Percentiles rank a stretch among this genome's conserved stretches.
Conservation (phyloP, 2,113 vertebrate species). For the Craseonycteris thonglongyai region DNA sequence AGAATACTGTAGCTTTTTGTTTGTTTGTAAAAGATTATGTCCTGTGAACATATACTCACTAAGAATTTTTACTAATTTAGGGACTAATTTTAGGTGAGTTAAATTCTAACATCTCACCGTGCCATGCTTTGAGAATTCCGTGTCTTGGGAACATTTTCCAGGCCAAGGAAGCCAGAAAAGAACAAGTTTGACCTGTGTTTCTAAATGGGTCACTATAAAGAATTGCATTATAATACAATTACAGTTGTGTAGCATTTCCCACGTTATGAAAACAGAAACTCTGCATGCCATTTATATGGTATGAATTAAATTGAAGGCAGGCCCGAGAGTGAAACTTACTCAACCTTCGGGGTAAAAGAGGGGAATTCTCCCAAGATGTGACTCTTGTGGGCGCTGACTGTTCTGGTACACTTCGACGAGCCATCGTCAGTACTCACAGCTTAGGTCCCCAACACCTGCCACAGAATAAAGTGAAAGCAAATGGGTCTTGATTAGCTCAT, state of each 20-base stretch:
- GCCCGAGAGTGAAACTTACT: not conserved
- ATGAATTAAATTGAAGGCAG: not conserved
- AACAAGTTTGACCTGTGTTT: constrained; percentile 64
- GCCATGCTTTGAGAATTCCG: constrained; percentile 18
- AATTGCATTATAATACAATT: constrained; percentile 38
- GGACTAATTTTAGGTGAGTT: not conserved
- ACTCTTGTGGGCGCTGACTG: not conserved
- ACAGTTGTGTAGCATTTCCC: not conserved
- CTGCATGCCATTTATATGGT: not conserved
- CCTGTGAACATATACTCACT: not conserved
- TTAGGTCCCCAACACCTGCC: not conserved
- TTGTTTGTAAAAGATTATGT: not conserved
- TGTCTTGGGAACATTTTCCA: constrained; percentile 15
- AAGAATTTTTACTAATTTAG: not conserved
- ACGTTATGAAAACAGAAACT: constrained; percentile 72
- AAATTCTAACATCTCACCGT: not conserved
- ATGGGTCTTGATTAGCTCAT: not conserved
- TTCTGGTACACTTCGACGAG: not conserved
- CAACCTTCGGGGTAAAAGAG: not conserved
- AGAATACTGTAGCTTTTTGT: no score
- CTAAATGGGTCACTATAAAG: constrained; percentile 51
- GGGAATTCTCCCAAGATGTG: not conserved
- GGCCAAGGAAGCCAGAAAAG: constrained; percentile 6
- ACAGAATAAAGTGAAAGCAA: not conserved
- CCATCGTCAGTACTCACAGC: not conserved